phyloP scores from a whole-genome alignment of 2,888 invertebrate species.

The Teleogryllus oceanicus region DNA sequence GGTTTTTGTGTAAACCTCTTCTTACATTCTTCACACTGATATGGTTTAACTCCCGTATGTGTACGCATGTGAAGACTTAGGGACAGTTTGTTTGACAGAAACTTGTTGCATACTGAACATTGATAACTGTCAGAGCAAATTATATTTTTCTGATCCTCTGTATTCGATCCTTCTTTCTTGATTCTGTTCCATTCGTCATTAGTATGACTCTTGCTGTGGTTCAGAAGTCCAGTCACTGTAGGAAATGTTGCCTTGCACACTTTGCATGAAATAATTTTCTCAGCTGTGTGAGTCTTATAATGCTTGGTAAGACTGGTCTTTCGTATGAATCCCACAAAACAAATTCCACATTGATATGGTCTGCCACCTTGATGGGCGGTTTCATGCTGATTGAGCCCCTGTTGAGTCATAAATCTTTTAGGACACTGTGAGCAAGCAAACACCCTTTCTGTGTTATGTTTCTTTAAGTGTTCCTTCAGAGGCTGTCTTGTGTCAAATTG shows the following conservation, averaged over 20 bases:
- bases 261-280: conserved; percentile 5
- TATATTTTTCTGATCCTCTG: not conserved
- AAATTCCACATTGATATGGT: conserved; percentile 24
- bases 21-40: conserved; percentile 22
- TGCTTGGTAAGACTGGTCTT: conserved; percentile 23
- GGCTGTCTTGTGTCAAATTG: too few species aligned
- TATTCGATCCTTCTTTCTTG: not conserved
- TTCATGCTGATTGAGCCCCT: conserved; percentile 21
- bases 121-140: conserved; percentile 20
- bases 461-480: too few species aligned
- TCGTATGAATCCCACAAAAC: conserved; percentile 21
- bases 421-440: conserved; percentile 24
- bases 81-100: conserved; percentile 22
- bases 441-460: not conserved
- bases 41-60: conserved; percentile 25
- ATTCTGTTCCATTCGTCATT: not conserved
- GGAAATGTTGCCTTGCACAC: conserved; percentile 22
- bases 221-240: conserved; percentile 21
- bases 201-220: conserved; percentile 23
- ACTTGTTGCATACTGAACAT: conserved; percentile 23
- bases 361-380: not conserved
- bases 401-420: not conserved
- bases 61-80: conserved; percentile 22
- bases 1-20: conserved; percentile 28
- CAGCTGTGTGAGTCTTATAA: conserved; percentile 20